Base-by-base conservation (phyloP, 1,140 invertebrate genomes). In the Drosophila micromelanica region DNA sequence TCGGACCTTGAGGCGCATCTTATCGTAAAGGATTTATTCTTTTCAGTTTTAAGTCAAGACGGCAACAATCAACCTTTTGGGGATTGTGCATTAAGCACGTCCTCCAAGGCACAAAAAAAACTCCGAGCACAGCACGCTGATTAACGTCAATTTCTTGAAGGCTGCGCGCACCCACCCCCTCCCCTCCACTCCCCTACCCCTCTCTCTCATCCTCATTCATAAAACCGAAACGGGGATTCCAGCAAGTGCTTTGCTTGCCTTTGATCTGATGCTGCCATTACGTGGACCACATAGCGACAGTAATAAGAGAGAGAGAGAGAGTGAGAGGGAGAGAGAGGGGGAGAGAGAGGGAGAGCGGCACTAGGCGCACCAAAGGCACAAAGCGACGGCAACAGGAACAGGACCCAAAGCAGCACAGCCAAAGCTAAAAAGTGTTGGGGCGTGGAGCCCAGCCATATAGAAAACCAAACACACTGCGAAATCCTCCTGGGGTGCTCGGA, bases 261-360 rank as follows among this genome's bases (percentile, higher is more conserved):
- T 86, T 87, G 82, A 87, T 87, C 71, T 79, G 75, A 17, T 54
- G 61, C 40, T 72, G 57, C 76, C 82, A 82, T 86, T 82, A 78
- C 48, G 81, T 49, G 54, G 57, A 64, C 32, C 70, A 42, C 46
- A 40, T 23, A 51, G 61, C 71, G 76, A 72, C 78, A 69, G 76
- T 68, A 86, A 86, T 80, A 80, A 81, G 72, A 55, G 23, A 5
- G n/a, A n/a, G n/a, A n/a, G n/a, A n/a, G n/a, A n/a, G n/a, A n/a
- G n/a, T n/a, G n/a, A n/a, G n/a, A n/a, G n/a, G n/a, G n/a, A n/a
- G n/a, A n/a, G n/a, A n/a, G n/a, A n/a, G n/a, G n/a, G n/a, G n/a
- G n/a, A n/a, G n/a, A n/a, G n/a, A n/a, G n/a, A n/a, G n/a, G n/a
- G n/a, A n/a, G 23, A 48, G 17, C 27, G 27, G 27, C 27, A 27